phyloP scores from a whole-genome alignment of 1,140 invertebrate species.

The Portunus trituberculatus region DNA sequence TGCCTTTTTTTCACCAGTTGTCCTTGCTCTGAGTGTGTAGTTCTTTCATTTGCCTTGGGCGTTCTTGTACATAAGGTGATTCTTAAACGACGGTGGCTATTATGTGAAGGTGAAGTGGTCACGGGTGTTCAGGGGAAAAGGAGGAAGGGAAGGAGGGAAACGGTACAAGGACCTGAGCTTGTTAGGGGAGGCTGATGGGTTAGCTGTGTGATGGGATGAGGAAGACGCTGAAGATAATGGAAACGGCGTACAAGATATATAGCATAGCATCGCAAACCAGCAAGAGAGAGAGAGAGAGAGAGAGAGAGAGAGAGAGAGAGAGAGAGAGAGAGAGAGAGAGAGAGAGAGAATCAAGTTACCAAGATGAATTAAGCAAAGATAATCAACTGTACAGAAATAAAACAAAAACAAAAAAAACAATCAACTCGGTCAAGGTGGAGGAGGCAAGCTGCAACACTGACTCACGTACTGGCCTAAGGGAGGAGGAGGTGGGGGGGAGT shows the following conservation, averaged over 20 bases:
- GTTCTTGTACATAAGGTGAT: neutral
- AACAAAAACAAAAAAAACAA: no score
- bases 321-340: slow-evolving; percentile 19
- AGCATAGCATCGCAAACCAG: no score
- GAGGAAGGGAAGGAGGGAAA: neutral
- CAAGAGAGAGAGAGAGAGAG: neutral
- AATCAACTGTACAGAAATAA: neutral
- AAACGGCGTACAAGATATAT: neutral
- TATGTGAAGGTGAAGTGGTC: neutral
- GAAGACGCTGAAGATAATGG: neutral
- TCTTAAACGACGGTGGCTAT: neutral
- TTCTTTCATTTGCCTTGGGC: neutral
- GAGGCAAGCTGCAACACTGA: neutral
- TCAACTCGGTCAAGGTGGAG: neutral
- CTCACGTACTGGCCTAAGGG: neutral
- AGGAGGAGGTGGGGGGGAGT: neutral
- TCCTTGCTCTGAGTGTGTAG: neutral
- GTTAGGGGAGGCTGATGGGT: neutral
- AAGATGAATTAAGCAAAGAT: neutral
- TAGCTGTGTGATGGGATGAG: neutral
- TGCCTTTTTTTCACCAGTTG: neutral
- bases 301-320: neutral
- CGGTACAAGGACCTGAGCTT: neutral
- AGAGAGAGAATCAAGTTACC: neutral
- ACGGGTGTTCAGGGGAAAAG: neutral